Evolutionary conservation across 2,888 invertebrate species (phyloP), one percentile per base, ranked within the genome.

Genomic region (Leucophora obtusa): DNA sequence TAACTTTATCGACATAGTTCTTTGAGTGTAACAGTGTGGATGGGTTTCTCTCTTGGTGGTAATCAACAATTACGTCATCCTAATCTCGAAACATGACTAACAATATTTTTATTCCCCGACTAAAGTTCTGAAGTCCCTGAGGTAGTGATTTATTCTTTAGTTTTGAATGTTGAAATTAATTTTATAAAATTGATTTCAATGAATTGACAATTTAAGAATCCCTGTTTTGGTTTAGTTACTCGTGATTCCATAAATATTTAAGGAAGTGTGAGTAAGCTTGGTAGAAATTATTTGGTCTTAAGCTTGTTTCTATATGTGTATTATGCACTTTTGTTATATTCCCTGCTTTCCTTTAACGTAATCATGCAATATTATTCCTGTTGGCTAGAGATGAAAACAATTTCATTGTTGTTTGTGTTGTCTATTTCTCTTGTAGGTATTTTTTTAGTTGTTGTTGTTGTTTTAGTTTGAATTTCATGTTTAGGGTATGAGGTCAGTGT

Each of bases 401-500:
- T 0, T 63, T 51, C 11, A 17, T 10, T 43, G 8, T 6, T 15
- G 17, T 60, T 72, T 66, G 21, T 50, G 47, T 71, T 54, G 24
- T 74, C 35, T 63, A 63, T 70, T 70, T 65, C 53, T 71, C 35
- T 56, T 35, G 51, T 63, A 18, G 28, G 6, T 17, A 10, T 33
- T 33, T 18, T 4, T 63, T n/a, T n/a, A n/a, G n/a, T 51, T 50
- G 15, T 60, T 38, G 51, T 65, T 50, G 66, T 47, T 50, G 38
- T 73, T 58, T 73, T 66, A 66, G 81, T 81, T 77, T 66, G 60
- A 50, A 81, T 70, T 81, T 81, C 81, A 81, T 77, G 81, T 81
- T 81, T 81, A 74, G 81, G 81, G 81, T 81, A 81, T 81, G 81
- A 81, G 81, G 81, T 81, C 81, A 81, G 81, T 81, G 77, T 77